Evolutionary conservation across 2,797 vertebrate genomes (phyloP), one percentile per base, ranked within the genome.

Genomic region (Pseudomugil tenellus): DNA sequence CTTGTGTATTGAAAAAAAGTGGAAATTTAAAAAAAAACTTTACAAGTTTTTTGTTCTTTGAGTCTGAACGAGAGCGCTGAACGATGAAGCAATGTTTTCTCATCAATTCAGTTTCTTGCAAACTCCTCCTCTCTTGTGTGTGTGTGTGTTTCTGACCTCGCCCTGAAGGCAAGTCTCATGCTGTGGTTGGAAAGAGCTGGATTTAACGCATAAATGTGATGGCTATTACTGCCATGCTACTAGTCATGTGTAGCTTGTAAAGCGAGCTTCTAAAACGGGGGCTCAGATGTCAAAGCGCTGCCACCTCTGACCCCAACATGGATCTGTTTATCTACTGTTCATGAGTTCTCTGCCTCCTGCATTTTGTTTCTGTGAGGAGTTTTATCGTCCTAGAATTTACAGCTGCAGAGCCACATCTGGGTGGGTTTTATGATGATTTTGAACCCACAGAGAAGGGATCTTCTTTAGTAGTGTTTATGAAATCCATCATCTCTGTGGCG

Each of bases 211-310:
- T 64, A 26, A 84, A 83, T 79, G 71, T 87, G 81, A 80, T 61
- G 79, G 59, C 59, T 39, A 67, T 87, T 84, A 83, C 54, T 28
- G 35, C 37, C 62, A 37, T 32, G 70, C 71, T 80, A 75, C 70
- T 55, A 41, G 81, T 87, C 88, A 85, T 78, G 70, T 87, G 80
- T 70, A 80, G 77, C 58, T 74, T 76, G 72, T 91, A 82, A 88
- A 89, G 69, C 53, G 17, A 56, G 61, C 59, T 56, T 81, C 46
- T 82, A 60, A 79, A 71, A 68, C 35, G 68, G 49, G 51, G 43
- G 53, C 58, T 68, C 63, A 70, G 60, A 70, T 64, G 65, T 61
- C 74, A 51, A 79, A 76, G 34, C 57, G 53, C 56, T 63, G 46
- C 4, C 19, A 61, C 71, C 61, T 80, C 56, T 76, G 68, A 82